phyloP scores from a whole-genome alignment of 2,113 vertebrate genomes.

The Dipodomys spectabilis region DNA sequence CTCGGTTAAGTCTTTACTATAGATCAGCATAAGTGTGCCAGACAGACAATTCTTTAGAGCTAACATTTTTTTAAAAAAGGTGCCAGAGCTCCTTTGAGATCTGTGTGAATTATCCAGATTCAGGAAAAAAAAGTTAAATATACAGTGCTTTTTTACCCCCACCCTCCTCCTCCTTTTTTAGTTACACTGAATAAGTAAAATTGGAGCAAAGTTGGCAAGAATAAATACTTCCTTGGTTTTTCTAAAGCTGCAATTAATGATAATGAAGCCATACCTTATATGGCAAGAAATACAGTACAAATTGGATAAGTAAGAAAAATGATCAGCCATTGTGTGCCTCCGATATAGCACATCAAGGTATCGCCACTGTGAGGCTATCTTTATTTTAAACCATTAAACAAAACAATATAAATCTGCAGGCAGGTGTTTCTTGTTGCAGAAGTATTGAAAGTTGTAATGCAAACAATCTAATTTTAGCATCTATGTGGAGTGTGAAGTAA shows the following conservation, averaged over 20 bases:
- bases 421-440: conserved; percentile 88
- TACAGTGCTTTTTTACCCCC: neutral
- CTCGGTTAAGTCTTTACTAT: conserved; percentile 83
- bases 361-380: conserved; percentile 82
- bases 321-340: conserved; percentile 80
- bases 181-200: conserved; percentile 79
- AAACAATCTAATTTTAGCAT: conserved; percentile 91
- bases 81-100: conserved; percentile 82
- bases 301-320: conserved; percentile 86
- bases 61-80: conserved; percentile 83
- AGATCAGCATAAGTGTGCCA: conserved; percentile 84
- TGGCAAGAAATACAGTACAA: conserved; percentile 80
- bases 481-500: conserved; percentile 84
- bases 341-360: conserved; percentile 82
- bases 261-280: conserved; percentile 86
- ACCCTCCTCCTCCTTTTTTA: conserved; percentile 25
- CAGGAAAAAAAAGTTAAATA: conserved; percentile 58
- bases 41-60: conserved; percentile 83
- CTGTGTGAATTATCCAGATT: conserved; percentile 77
- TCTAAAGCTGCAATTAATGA: conserved; percentile 87
- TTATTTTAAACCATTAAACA: conserved; percentile 86
- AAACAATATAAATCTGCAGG: conserved; percentile 88
- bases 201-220: conserved; percentile 82
- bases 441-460: conserved; percentile 87
- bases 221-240: conserved; percentile 83